These are phyloP conservation scores for Strix occidentalis DNA, from an alignment of 2,797 vertebrate species.

Conservation along the genomic window DNA sequence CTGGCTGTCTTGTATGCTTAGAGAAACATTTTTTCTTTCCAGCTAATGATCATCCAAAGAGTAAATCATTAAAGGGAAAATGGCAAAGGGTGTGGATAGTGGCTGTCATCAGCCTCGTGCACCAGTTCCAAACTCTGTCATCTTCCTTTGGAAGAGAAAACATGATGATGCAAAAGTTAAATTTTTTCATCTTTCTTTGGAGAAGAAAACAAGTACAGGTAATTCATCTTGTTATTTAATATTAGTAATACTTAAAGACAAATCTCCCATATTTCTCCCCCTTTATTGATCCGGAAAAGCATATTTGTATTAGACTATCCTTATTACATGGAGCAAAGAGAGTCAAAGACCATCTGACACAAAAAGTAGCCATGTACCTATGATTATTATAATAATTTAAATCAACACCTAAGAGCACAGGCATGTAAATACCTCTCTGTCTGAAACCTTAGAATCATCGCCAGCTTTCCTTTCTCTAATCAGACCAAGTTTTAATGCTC, in stretches of 20 bases:
- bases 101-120: neutral
- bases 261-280: neutral
- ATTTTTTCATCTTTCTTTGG: neutral
- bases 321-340: neutral
- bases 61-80: slow-evolving; percentile 52
- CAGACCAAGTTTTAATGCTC: neutral
- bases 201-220: neutral
- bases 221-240: neutral
- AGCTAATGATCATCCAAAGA: slow-evolving; percentile 21
- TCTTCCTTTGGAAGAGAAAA: neutral
- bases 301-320: neutral
- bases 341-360: neutral
- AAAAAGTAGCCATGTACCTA: neutral
- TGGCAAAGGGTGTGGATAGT: neutral
- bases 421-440: neutral
- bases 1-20: slow-evolving; percentile 30
- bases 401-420: neutral
- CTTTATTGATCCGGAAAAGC: neutral
- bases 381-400: neutral
- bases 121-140: neutral
- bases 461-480: neutral
- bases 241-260: neutral
- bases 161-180: neutral
- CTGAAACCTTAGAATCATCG: neutral
- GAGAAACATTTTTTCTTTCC: slow-evolving; percentile 41